Evolutionary conservation across 2,113 vertebrate species (phyloP).

Genomic region (Entosphenus tridentatus): DNA sequence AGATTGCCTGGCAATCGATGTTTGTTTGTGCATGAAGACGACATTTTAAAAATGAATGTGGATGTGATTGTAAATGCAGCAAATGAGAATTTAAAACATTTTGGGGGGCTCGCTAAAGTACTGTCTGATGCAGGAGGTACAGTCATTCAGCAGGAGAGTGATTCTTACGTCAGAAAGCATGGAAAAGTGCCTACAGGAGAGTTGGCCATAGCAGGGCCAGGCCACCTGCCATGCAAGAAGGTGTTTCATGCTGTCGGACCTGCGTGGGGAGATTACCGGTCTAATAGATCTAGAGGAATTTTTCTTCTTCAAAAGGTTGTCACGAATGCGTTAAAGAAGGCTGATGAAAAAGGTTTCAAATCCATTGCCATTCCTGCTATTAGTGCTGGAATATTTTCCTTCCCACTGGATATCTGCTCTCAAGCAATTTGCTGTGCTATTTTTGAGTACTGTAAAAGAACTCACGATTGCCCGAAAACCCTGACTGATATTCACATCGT

Average conservation of each 20-base stretch:
- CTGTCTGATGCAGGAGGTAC: constrained; percentile 18
- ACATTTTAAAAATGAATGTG: constrained; percentile 18
- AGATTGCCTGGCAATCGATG: neutral
- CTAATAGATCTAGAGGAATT: constrained; percentile 7
- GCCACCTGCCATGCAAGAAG: constrained; percentile 17
- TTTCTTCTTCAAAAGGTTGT: constrained; percentile 12
- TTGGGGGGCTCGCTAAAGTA: constrained; percentile 18
- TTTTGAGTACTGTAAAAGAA: too few relatives aligned
- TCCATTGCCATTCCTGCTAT: constrained; percentile 22
- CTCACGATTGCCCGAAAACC: too few relatives aligned
- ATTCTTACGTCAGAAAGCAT: neutral
- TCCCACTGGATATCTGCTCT: constrained; percentile 16
- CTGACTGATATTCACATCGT: too few relatives aligned
- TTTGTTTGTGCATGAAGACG: constrained; percentile 17
- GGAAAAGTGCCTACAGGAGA: constrained; percentile 15
- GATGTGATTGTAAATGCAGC: constrained; percentile 23
- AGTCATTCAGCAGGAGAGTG: constrained; percentile 17
- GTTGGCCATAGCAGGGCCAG: constrained; percentile 14
- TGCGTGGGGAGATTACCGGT: constrained; percentile 8
- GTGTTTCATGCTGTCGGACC: constrained; percentile 24
- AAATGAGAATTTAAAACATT: constrained; percentile 16
- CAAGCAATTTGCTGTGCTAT: constrained; percentile 4
- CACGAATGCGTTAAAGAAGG: constrained; percentile 12
- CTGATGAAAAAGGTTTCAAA: constrained; percentile 10
- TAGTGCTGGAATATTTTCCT: constrained; percentile 18